Percentiles rank a stretch among this genome's conserved stretches.
Evolutionary conservation across 2,797 vertebrate genomes (phyloP).

Genomic region (Avahi laniger): DNA sequence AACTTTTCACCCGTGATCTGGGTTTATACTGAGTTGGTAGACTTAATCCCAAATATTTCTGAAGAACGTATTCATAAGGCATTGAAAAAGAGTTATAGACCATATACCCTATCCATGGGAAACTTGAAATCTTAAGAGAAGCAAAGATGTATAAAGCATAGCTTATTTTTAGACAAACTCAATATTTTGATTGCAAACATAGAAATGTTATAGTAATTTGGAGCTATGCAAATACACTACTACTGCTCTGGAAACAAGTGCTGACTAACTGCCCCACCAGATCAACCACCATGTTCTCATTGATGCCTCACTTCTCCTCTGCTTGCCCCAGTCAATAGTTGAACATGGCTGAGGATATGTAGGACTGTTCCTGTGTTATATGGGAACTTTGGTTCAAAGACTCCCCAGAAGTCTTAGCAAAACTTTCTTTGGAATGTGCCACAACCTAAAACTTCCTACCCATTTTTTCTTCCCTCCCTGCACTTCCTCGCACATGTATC

Average conservation of each 20-base stretch:
- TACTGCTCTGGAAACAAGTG: not conserved
- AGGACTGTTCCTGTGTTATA: not conserved
- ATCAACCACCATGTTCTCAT: not conserved
- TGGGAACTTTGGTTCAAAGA: not conserved
- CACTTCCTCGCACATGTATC: fast-evolving
- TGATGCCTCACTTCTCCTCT: not conserved
- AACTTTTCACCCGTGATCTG: not conserved
- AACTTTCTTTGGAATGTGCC: not conserved
- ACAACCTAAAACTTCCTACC: not conserved
- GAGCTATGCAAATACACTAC: not conserved
- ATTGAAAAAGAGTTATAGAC: not conserved
- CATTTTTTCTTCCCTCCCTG: not conserved
- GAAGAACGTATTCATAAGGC: not conserved
- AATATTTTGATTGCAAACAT: not conserved
- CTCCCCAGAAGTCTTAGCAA: not conserved
- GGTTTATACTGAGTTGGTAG: not conserved
- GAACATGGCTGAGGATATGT: not conserved
- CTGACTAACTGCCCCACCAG: not conserved
- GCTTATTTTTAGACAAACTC: not conserved
- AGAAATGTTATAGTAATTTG: not conserved
- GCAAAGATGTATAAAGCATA: not conserved
- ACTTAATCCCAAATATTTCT: not conserved
- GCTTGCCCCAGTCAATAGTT: not conserved
- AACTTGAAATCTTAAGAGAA: not conserved
- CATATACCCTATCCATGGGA: not conserved